These are phyloP conservation scores for Andrena minutula DNA, from an alignment of 2,888 invertebrate genomes.

Conservation along the genomic window DNA sequence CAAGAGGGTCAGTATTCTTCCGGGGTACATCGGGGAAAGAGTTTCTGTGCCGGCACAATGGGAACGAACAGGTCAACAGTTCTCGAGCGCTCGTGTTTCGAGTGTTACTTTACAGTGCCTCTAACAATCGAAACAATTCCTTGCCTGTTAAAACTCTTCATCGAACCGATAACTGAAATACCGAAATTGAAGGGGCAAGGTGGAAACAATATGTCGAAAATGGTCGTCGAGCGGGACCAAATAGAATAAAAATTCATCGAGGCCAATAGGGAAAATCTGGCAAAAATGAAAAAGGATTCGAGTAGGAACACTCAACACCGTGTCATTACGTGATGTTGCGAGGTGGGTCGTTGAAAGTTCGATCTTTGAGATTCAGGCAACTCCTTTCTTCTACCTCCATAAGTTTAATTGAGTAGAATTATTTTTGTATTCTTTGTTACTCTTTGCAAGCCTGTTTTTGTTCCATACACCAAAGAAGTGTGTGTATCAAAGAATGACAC, in stretches of 20 bases:
- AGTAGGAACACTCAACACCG: too few species aligned
- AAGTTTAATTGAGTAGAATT: too few species aligned
- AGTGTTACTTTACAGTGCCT: neutral
- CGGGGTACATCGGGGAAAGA: slow-evolving; percentile 6
- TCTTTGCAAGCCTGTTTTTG: too few species aligned
- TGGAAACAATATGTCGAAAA: slow-evolving; percentile 3
- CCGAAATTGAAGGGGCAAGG: neutral
- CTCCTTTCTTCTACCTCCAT: too few species aligned
- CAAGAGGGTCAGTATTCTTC: slow-evolving; percentile 12
- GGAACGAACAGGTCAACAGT: neutral
- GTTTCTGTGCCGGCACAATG: slow-evolving; percentile 13
- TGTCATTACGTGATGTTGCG: too few species aligned
- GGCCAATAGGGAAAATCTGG: neutral
- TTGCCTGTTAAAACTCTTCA: neutral
- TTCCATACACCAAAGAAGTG: too few species aligned
- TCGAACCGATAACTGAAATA: neutral
- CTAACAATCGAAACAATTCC: neutral
- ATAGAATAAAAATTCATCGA: slow-evolving; percentile 3
- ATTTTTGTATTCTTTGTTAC: too few species aligned
- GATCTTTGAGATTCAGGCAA: too few species aligned
- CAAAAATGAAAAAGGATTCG: neutral
- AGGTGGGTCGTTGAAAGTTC: too few species aligned
- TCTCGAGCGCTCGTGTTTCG: neutral
- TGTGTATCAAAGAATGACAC: too few species aligned
- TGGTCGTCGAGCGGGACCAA: neutral